Base-by-base conservation (phyloP, 2,888 invertebrate genomes). In the Ennomos quercinarius region DNA sequence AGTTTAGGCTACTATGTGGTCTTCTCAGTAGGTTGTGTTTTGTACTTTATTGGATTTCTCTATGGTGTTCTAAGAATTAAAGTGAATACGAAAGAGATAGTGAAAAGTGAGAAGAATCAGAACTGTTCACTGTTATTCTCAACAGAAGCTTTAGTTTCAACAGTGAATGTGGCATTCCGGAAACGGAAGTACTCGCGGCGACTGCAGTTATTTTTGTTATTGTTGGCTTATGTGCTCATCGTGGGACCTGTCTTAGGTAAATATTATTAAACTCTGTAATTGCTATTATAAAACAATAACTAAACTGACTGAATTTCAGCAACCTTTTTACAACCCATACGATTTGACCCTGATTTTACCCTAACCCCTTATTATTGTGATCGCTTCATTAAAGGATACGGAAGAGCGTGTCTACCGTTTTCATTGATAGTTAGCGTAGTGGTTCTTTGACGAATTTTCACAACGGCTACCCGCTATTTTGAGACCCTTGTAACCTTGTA, bases 221-320 rank as follows among this genome's bases (percentile, higher is more conserved):
- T 93, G 81, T 78, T 91, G 65, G 83, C 91, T 0, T 90, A 92
- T 71, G 91, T 93, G 88, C 80, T 93, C 79, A 87, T 92, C 80
- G 91, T 91, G 65, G 93, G 93, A 86, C 93, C 93, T 44, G 89
- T 91, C 46, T 74, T 92, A 68, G 93, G 93, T 93, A 89, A 89
- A 72, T 72, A 78, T 72, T 40, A 57, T 27, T 27, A 6, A 6
- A 27, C 27, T 6, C 27, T 27, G 6, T 27, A 27, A 6, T 27
- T 27, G 27, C 27, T 27, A 2, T 17, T 27, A 27, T 6, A 27
- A 27, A 27, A 3, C 17, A 17, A 17, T 17, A 2, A 17, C 3
- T 17, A 27, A 27, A 6, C 27, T 27, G 27, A 27, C 27, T 27
- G 27, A 27, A 27, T 27, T 27, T 27, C 3, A 27, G 27, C 6